Base-by-base conservation (phyloP, 2,888 invertebrate species). In the Pinctada fucata region DNA sequence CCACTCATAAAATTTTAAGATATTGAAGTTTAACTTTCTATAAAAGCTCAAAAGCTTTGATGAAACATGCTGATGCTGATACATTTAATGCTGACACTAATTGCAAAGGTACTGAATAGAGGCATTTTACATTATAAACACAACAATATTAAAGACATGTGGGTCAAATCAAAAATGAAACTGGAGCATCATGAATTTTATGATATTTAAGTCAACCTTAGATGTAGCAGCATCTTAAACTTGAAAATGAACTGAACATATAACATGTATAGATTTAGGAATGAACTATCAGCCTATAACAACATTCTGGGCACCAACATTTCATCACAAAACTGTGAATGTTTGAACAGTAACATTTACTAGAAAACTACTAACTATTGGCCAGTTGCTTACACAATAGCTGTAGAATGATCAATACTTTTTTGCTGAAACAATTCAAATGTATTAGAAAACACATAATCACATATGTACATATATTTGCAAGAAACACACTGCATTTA, bases 331-430 rank as follows among this genome's bases (percentile, higher is more conserved):
- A 58, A 58, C 13, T 6, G 6, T 58, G 6, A 58, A 58, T 10
- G 6, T 58, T 58, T 1, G 58, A 58, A 58, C 58, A 58, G 13
- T 10, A 31, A 31, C 31, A 31, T 31, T 31, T 1, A 31, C 31
- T 31, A 58, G 58, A 10, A 58, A 58, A 58, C 1, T 58, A 58
- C 6, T 58, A 6, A 58, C 13, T 58, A 58, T 58, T 58, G 58
- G 58, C 58, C 58, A 58, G 58, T 58, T 58, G 58, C 58, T 58
- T 58, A 58, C 58, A 58, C 6, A 58, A 58, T 58, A 58, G 6
- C 58, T 58, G 58, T 58, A 58, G 13, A 58, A 58, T 58, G 58
- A 58, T 58, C 58, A 58, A 58, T 58, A 58, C 58, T 58, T 58
- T 58, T 58, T 58, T 6, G 8, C 8, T 10, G 13, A 58, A 58